Base-by-base conservation (phyloP, 2,113 vertebrate species). In the Stegostoma tigrinum region DNA sequence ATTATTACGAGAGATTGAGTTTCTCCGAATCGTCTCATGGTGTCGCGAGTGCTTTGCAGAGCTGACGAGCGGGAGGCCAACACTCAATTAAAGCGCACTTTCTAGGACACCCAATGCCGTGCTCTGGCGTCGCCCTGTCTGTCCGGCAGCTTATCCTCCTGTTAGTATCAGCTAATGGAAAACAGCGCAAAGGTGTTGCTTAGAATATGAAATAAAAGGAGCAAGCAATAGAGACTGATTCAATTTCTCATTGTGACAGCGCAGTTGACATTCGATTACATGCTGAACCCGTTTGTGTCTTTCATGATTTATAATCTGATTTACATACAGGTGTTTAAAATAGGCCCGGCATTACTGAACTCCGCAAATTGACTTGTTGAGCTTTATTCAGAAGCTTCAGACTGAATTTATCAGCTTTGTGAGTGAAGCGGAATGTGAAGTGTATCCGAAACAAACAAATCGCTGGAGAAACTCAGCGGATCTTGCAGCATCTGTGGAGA, bases 81-180 rank as follows among this genome's bases (percentile, higher is more conserved):
- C 96, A 93, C 96, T 96, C 97, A 97, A 97, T 97, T 97, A 97
- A 97, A 96, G 97, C 96, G 96, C 97, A 96, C 55, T 96, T 97
- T 97, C 95, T 95, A 55, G 95, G 94, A 96, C 80, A 96, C 86
- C 45, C 95, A 97, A 97, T 96, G 96, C 96, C 96, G 96, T 96
- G 96, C 96, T 96, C 96, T 96, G 97, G 98, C 97, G 97, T 97
- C 97, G 96, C 96, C 95, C 80, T 97, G 97, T 97, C 97, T 98
- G 97, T 96, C 96, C 97, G 96, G 96, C 96, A 97, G 96, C 96
- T 97, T 97, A 97, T 97, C 97, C 96, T 97, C 97, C 96, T 95
- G 96, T 97, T 97, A 97, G 97, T 97, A 96, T 96, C 97, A 97
- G 97, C 68, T 97, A 97, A 97, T 96, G 96, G 96, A 96, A 96